A percentile compares a stretch with the other conserved stretches of the same genome.
Evolutionary conservation across 2,888 invertebrate species (phyloP).

Genomic region (Perithous albicinctus): DNA sequence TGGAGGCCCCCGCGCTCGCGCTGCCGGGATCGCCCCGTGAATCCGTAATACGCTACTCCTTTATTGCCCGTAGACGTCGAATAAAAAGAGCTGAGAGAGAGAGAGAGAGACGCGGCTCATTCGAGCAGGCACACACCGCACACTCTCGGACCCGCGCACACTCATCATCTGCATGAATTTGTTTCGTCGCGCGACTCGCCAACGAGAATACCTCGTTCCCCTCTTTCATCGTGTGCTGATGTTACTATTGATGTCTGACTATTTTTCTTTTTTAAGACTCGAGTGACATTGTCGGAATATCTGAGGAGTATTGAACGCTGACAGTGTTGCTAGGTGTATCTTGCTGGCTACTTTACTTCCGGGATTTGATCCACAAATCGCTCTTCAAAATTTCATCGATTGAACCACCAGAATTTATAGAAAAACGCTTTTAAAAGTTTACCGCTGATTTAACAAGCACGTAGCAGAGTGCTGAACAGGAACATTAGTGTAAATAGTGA

Average conservation of each 20-base stretch:
- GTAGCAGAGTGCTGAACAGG: no score
- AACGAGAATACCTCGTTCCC: slow-evolving; percentile 32
- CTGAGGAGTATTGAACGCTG: neutral
- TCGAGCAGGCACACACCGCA: slow-evolving; percentile 32
- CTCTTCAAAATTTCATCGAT: no score
- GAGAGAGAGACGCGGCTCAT: slow-evolving; percentile 31
- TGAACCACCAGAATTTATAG: no score
- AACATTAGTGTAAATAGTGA: no score
- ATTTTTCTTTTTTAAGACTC: neutral
- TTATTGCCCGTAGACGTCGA: slow-evolving; percentile 68
- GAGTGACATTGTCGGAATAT: neutral
- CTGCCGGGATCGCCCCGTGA: slow-evolving; percentile 80
- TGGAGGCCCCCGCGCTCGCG: slow-evolving; percentile 60
- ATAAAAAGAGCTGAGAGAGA: slow-evolving; percentile 37
- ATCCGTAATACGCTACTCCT: slow-evolving; percentile 81
- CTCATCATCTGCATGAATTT: slow-evolving; percentile 78
- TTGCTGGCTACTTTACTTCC: neutral
- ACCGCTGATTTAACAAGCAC: no score
- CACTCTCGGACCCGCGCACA: slow-evolving; percentile 34
- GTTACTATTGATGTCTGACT: slow-evolving; percentile 18
- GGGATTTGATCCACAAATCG: neutral
- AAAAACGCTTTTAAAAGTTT: no score
- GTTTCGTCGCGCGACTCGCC: slow-evolving; percentile 72
- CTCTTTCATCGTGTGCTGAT: slow-evolving; percentile 21
- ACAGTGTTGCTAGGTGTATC: neutral